These are phyloP conservation scores for Trissolcus japonicus DNA, from an alignment of 2,888 invertebrate species.

Conservation along the genomic window DNA sequence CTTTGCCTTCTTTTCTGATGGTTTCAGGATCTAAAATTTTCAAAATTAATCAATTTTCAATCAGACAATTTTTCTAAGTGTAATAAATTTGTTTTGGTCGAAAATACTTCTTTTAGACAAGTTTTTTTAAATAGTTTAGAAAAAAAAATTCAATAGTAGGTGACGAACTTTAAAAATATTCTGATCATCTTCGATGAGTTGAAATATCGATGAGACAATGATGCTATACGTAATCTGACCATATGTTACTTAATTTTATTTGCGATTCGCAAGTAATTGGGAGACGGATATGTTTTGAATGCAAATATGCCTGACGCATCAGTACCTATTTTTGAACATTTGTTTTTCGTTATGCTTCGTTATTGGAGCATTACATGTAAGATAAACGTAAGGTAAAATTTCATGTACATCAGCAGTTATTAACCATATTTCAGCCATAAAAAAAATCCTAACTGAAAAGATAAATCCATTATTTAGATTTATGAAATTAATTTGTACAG, in stretches of 20 bases:
- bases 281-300: not conserved
- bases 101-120: too few relatives aligned
- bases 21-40: constrained; percentile 91
- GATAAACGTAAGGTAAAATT: not conserved
- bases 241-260: too few relatives aligned
- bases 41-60: not conserved
- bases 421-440: not conserved
- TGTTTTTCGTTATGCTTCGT: too few relatives aligned
- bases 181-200: constrained; percentile 22
- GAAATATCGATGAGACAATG: constrained; percentile 15
- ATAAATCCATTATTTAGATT: too few relatives aligned
- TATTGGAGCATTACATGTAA: too few relatives aligned
- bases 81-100: too few relatives aligned
- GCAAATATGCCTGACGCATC: not conserved
- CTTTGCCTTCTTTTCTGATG: constrained; percentile 99
- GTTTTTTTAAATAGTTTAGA: constrained; percentile 16
- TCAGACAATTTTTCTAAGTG: not conserved
- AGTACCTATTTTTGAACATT: not conserved
- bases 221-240: too few relatives aligned
- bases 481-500: too few relatives aligned
- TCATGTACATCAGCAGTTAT: not conserved
- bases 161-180: not conserved
- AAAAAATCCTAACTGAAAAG: too few relatives aligned
- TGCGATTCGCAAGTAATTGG: too few relatives aligned
- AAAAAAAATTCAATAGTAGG: constrained; percentile 32